A percentile compares a stretch with the other conserved stretches of the same genome.
Evolutionary conservation across 92 coral and sea anemone genomes (phyloP).

Genomic region (Parazoanthus darwini): DNA sequence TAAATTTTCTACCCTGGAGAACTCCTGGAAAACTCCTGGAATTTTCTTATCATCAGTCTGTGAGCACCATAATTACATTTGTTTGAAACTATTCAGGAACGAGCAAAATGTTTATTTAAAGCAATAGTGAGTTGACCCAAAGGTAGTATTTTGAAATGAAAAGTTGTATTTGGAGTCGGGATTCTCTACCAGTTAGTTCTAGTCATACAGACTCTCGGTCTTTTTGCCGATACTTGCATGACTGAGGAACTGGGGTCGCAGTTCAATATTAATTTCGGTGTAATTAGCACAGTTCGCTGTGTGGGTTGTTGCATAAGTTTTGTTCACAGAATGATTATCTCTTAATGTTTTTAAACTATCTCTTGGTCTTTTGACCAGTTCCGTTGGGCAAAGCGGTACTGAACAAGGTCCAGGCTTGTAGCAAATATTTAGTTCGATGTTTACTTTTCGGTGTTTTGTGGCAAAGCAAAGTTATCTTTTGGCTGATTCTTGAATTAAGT

Average conservation of each 20-base stretch:
- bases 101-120: not conserved
- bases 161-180: not conserved
- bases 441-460: no score
- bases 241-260: not conserved
- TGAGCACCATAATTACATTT: no score
- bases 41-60: no score
- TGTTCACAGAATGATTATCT: not conserved
- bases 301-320: not conserved
- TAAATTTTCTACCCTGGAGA: no score
- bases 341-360: not conserved
- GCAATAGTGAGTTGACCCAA: not conserved
- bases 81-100: not conserved
- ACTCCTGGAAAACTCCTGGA: no score
- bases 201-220: not conserved
- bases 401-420: not conserved
- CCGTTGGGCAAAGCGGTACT: not conserved
- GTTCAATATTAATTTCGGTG: not conserved
- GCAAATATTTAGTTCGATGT: no score
- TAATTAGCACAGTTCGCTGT: not conserved
- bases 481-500: not conserved
- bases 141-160: not conserved
- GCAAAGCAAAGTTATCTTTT: not conserved
- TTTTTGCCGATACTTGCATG: not conserved
- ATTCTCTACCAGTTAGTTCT: not conserved
- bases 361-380: not conserved